A percentile compares a stretch with the other conserved stretches of the same genome.
Conservation (phyloP, 2,797 vertebrate genomes). For the Orestias chungarensis region DNA sequence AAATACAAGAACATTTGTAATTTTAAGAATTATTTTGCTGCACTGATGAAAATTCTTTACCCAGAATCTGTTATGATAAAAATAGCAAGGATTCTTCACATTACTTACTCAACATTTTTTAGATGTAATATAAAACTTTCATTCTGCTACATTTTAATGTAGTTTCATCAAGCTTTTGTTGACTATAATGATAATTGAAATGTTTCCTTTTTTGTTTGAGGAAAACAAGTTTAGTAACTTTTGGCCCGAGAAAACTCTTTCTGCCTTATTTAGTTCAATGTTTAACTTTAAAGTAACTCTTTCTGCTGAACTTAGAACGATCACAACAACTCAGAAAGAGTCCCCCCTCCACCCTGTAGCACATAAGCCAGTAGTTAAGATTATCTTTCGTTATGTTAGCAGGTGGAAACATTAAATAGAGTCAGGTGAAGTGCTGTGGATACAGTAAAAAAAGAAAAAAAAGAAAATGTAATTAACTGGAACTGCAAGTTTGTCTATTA, state of each 20-base stretch:
- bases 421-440: too few relatives aligned
- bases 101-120: too few relatives aligned
- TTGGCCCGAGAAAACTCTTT: constrained; percentile 6
- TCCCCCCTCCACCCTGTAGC: constrained; percentile 18
- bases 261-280: constrained; percentile 29
- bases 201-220: neutral
- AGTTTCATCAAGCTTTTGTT: neutral
- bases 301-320: constrained; percentile 29
- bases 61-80: too few relatives aligned
- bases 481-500: too few relatives aligned
- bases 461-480: too few relatives aligned
- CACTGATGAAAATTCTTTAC: too few relatives aligned
- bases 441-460: too few relatives aligned
- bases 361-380: constrained; percentile 17
- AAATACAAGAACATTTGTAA: too few relatives aligned
- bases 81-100: too few relatives aligned
- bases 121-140: neutral
- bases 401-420: too few relatives aligned
- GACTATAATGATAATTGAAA: neutral
- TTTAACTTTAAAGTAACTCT: constrained; percentile 25
- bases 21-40: too few relatives aligned
- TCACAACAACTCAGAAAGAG: constrained; percentile 41
- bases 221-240: constrained; percentile 9
- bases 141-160: neutral
- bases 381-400: too few relatives aligned